Evolutionary conservation across 2,888 invertebrate species (phyloP).

Genomic region (Eupsilia transversa): DNA sequence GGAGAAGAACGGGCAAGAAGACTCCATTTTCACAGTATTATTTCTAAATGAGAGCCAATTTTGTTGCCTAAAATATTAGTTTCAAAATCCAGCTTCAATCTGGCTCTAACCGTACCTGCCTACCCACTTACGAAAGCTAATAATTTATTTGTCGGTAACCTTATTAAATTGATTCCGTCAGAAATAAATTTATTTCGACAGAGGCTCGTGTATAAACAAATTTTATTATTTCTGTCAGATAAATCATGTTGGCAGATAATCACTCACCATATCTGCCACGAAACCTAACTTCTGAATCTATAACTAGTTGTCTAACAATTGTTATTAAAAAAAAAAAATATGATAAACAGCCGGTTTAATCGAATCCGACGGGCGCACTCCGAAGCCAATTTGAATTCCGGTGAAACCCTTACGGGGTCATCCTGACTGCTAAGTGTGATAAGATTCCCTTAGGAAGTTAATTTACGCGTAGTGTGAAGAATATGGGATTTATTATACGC

Average conservation of each 20-base stretch:
- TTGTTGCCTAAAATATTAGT: not conserved
- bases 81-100: not conserved
- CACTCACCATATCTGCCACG: not conserved
- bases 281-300: not conserved
- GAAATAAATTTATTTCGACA: conserved; percentile 1
- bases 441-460: not conserved
- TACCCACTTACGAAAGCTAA: not conserved
- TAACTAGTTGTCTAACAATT: not conserved
- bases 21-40: not conserved
- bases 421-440: not conserved
- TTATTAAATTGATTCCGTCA: conserved; percentile 3
- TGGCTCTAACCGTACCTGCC: not conserved
- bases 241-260: not conserved
- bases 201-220: not conserved
- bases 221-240: not conserved
- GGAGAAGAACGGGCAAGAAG: not conserved
- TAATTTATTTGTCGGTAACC: not conserved
- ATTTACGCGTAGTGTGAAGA: too few relatives aligned
- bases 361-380: conserved; percentile 27
- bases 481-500: too few relatives aligned
- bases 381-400: conserved; percentile 11
- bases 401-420: not conserved
- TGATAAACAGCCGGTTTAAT: too few relatives aligned
- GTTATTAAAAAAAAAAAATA: too few relatives aligned
- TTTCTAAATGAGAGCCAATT: not conserved